These are phyloP conservation scores for Sturnira hondurensis DNA, from an alignment of 2,113 vertebrate genomes.

Conservation along the genomic window DNA sequence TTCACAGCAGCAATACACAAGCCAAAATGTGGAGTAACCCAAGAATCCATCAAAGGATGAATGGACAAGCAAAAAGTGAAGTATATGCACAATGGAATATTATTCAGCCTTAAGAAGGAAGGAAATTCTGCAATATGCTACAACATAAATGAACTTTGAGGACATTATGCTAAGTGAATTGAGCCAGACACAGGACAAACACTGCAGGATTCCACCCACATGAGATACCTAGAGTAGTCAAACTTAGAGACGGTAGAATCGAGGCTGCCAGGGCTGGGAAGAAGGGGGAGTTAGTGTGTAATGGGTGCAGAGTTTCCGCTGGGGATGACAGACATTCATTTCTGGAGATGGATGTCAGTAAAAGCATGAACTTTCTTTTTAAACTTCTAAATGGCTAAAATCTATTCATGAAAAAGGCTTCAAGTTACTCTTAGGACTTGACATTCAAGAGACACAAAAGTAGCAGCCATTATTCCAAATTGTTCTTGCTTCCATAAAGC, in stretches of 20 bases:
- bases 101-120: background rate
- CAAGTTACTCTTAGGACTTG: background rate
- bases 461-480: background rate
- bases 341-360: background rate
- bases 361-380: background rate
- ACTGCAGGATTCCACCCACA: background rate
- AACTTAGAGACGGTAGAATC: background rate
- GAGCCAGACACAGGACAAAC: background rate
- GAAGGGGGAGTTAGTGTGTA: background rate
- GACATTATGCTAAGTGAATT: background rate
- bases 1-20: background rate
- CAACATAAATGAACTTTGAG: background rate
- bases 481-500: background rate
- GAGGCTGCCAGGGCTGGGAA: background rate
- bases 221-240: background rate
- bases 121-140: background rate
- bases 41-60: background rate
- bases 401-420: background rate
- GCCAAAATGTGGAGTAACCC: background rate
- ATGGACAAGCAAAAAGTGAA: background rate
- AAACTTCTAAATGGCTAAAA: background rate
- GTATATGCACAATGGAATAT: too few species aligned
- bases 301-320: background rate
- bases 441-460: background rate
- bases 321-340: background rate